Conservation (phyloP, 2,888 invertebrate species). For the Sphaerophoria taeniata region DNA sequence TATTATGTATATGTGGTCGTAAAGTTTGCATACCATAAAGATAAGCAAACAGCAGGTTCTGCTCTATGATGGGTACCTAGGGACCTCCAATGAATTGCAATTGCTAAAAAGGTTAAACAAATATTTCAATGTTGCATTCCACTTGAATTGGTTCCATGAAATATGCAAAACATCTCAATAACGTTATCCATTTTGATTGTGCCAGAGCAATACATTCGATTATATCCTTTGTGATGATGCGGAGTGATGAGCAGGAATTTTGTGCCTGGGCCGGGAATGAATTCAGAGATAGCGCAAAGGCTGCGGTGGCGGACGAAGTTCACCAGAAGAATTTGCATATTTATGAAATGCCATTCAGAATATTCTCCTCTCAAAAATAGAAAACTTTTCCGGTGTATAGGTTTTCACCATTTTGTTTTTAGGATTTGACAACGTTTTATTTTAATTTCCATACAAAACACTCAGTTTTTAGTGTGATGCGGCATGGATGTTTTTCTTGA, state of each 20-base stretch:
- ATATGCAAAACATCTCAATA: slow-evolving; percentile 73
- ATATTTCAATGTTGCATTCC: slow-evolving; percentile 68
- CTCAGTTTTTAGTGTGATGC: slow-evolving; percentile 25
- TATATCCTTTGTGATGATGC: slow-evolving; percentile 64
- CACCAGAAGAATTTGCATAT: slow-evolving; percentile 61
- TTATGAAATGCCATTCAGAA: slow-evolving; percentile 62
- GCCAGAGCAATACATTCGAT: slow-evolving; percentile 58
- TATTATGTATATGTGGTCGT: background rate
- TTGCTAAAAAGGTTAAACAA: slow-evolving; percentile 58
- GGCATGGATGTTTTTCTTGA: slow-evolving; percentile 55
- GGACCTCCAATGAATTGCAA: slow-evolving; percentile 9
- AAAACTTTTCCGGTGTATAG: slow-evolving; percentile 4
- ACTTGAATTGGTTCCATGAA: slow-evolving; percentile 66
- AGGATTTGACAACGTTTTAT: background rate
- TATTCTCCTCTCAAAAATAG: slow-evolving; percentile 21
- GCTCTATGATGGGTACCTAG: background rate
- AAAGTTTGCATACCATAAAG: background rate
- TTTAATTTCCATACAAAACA: slow-evolving; percentile 54
- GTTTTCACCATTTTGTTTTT: slow-evolving; percentile 26
- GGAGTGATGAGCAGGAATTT: slow-evolving; percentile 8
- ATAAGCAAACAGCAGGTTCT: background rate
- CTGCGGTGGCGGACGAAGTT: background rate
- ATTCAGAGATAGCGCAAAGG: too few relatives aligned
- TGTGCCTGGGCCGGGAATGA: background rate
- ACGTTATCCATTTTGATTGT: slow-evolving; percentile 72